Conservation (phyloP, 2,888 invertebrate genomes). For the Monopis laevigella region DNA sequence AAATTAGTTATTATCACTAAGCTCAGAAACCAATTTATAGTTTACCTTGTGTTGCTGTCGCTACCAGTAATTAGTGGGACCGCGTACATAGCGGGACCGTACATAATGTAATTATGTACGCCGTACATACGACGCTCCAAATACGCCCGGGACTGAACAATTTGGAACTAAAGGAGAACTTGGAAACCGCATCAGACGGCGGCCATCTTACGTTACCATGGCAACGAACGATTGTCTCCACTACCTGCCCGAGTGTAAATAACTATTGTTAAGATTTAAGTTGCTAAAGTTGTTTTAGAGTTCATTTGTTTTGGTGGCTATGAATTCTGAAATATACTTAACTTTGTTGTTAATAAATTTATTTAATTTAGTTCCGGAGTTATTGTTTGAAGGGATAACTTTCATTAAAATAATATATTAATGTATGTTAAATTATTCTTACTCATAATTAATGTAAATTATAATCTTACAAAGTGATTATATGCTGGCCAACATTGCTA, state of each 20-base stretch:
- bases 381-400: too few relatives aligned
- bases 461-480: too few relatives aligned
- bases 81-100: slow-evolving; percentile 44
- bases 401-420: too few relatives aligned
- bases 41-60: slow-evolving; percentile 30
- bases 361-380: too few relatives aligned
- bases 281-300: slow-evolving; percentile 4
- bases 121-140: slow-evolving; percentile 54
- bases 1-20: too few relatives aligned
- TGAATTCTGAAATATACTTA: too few relatives aligned
- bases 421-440: too few relatives aligned
- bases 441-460: too few relatives aligned
- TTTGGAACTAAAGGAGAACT: slow-evolving; percentile 63
- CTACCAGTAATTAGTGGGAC: slow-evolving; percentile 57
- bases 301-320: slow-evolving; percentile 7
- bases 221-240: slow-evolving; percentile 56
- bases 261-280: slow-evolving; percentile 10
- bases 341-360: background rate
- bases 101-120: slow-evolving; percentile 59
- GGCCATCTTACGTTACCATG: slow-evolving; percentile 60
- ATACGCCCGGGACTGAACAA: slow-evolving; percentile 48
- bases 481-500: too few relatives aligned
- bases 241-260: slow-evolving; percentile 31
- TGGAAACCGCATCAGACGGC: slow-evolving; percentile 60
- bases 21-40: too few relatives aligned